phyloP scores from a whole-genome alignment of 2,888 invertebrate species.

The Cremastobaeus sp. region DNA sequence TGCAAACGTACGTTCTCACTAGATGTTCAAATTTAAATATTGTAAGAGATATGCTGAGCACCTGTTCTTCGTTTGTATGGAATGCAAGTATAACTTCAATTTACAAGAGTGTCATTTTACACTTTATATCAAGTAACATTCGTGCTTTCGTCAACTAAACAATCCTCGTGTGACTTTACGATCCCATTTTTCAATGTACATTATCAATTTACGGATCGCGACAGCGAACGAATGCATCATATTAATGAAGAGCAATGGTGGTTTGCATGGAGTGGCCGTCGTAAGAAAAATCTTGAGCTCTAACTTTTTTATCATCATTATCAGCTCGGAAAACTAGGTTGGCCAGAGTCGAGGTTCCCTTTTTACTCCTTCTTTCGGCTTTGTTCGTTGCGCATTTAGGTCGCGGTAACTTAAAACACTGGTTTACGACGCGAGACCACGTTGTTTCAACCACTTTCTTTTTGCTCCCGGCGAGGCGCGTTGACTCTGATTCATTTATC shows the following conservation, averaged over 20 bases:
- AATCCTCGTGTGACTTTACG: not conserved
- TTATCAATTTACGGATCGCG: conserved; percentile 1
- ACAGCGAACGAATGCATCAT: not conserved
- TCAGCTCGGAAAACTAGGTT: conserved; percentile 37
- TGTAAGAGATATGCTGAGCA: no score
- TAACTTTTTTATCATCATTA: conserved; percentile 35
- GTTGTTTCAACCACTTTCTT: conserved; percentile 6
- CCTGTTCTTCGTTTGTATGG: no score
- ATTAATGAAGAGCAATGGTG: conserved; percentile 15
- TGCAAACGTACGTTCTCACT: no score
- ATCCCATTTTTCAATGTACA: not conserved
- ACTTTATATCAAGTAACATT: no score
- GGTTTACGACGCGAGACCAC: conserved; percentile 40
- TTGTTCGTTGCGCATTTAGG: conserved; percentile 55
- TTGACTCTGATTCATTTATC: conserved; percentile 15
- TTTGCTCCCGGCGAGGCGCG: not conserved
- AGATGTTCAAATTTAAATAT: no score
- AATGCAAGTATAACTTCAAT: no score
- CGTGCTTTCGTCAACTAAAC: not conserved
- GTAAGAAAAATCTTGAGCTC: conserved; percentile 5
- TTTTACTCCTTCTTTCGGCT: conserved; percentile 32
- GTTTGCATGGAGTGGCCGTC: conserved; percentile 6
- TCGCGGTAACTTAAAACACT: conserved; percentile 50
- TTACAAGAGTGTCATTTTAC: no score
- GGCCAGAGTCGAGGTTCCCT: conserved; percentile 23